Base-by-base conservation (phyloP, 2,888 invertebrate genomes). In the Oscheius onirici region DNA sequence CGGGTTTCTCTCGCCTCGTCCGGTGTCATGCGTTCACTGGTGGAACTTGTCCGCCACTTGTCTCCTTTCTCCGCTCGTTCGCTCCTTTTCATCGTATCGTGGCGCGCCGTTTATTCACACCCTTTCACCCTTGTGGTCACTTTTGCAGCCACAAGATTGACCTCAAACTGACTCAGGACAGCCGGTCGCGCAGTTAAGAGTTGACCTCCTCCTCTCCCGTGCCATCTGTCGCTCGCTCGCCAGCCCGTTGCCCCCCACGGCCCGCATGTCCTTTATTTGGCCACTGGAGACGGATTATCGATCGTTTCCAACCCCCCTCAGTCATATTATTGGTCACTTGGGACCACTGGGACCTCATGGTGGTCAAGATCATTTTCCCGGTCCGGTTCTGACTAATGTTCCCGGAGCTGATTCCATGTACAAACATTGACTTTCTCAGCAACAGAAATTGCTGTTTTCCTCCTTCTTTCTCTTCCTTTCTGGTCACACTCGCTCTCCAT, bases 261-360 rank as follows among this genome's bases (percentile, higher is more conserved):
- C 58, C 66, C 52, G 34, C 51, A 40, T 54, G 52, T 54, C 66
- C 66, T 66, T 51, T 66, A 52, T 66, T 54, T 66, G 63, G 63
- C 63, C 63, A 63, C 63, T 63, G 63, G 63, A 49, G 54, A 26
- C 54, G 54, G 54, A 58, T 20, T 63, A 63, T 63, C 46, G 46
- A 63, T 63, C 46, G 46, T 26, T 34, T 34, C 26, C 49, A 26
- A 44, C 15, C 34, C 54, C 46, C 10, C 13, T 13, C 11, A 13
- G 24, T 28, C 26, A 22, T 13, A 52, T 17, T n/a, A 22, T n/a
- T 34, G 24, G n/a, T 55, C 28, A 41, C 43, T 41, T n/a, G n/a
- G 41, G 40, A 6, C 46, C 46, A 46, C 3, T 20, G 5, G 20
- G 46, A 17, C 46, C 46, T 46, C 46, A 46, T 20, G 20, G 8